A percentile compares a stretch with the other conserved stretches of the same genome.
Evolutionary conservation across 2,113 vertebrate genomes (phyloP).

Genomic region (Hemichromis elongatus): DNA sequence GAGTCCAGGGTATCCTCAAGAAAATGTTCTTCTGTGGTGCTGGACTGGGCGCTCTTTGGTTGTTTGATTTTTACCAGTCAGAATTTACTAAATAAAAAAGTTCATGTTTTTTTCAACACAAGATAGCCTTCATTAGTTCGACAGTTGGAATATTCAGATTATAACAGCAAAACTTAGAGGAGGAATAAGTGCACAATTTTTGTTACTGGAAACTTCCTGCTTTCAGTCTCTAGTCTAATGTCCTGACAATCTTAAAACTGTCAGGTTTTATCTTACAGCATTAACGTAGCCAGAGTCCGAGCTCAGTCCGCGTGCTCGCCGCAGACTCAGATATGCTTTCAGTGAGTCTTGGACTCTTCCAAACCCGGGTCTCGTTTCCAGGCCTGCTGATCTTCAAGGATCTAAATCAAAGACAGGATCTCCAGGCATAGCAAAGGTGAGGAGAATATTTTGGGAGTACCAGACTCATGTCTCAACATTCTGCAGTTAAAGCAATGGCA

Average conservation of each 20-base stretch:
- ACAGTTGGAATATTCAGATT: neutral
- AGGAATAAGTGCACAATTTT: neutral
- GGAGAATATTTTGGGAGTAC: neutral
- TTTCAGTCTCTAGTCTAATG: neutral
- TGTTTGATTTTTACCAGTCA: too few relatives aligned
- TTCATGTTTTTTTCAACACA: neutral
- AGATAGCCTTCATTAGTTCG: neutral
- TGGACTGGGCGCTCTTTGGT: too few relatives aligned
- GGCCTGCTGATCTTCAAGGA: neutral
- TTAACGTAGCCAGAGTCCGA: neutral
- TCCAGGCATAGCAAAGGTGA: neutral
- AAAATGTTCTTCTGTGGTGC: too few relatives aligned
- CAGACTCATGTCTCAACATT: neutral
- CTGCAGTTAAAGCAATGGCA: neutral
- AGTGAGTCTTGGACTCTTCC: neutral
- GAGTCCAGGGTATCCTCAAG: neutral
- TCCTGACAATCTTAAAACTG: neutral
- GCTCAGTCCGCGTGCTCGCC: neutral
- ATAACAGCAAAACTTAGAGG: neutral
- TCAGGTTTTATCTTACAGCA: neutral
- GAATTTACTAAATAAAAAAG: neutral
- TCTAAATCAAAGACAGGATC: neutral
- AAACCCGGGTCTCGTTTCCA: neutral
- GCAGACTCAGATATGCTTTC: neutral
- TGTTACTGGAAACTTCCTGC: neutral